Evolutionary conservation across 2,113 vertebrate genomes (phyloP).

Genomic region (Xenopus borealis): DNA sequence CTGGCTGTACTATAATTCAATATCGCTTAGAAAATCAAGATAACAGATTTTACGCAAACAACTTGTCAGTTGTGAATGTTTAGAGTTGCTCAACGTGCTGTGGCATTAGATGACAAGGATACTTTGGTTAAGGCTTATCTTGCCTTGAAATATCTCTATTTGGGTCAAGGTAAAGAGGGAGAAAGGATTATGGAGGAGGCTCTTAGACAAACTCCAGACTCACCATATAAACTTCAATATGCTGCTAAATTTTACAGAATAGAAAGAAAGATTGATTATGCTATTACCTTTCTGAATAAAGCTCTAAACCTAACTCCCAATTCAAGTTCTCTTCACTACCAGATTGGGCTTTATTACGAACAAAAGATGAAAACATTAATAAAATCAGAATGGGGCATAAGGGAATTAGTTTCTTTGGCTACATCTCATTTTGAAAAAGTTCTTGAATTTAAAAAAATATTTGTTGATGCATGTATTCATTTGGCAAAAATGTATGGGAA

Average conservation of each 20-base stretch:
- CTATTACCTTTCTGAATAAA: slow-evolving; percentile 56
- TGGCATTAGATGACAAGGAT: slow-evolving; percentile 59
- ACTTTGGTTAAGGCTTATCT: slow-evolving; percentile 59
- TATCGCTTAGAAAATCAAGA: slow-evolving; percentile 57
- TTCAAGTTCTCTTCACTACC: slow-evolving; percentile 63
- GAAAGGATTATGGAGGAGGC: slow-evolving; percentile 42
- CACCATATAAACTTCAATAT: slow-evolving; percentile 39
- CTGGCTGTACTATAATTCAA: slow-evolving; percentile 47
- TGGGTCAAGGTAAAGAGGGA: slow-evolving; percentile 49
- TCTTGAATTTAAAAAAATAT: slow-evolving; percentile 46
- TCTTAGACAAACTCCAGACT: too few relatives aligned
- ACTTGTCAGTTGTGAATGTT: slow-evolving; percentile 18
- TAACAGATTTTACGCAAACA: accelerated
- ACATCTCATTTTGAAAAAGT: slow-evolving; percentile 45
- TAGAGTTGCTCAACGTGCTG: slow-evolving; percentile 59
- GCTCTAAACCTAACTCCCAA: slow-evolving; percentile 58
- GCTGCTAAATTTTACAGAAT: slow-evolving; percentile 72
- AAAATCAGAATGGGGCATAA: slow-evolving; percentile 28
- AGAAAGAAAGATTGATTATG: slow-evolving; percentile 50
- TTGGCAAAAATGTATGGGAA: slow-evolving; percentile 60
- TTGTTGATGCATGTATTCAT: slow-evolving; percentile 54
- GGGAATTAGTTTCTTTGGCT: slow-evolving; percentile 32
- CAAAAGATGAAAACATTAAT: accelerated
- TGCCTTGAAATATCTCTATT: slow-evolving; percentile 65
- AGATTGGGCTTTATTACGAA: slow-evolving; percentile 68